Evolutionary conservation across 92 coral and sea anemone species (phyloP), one percentile per base, ranked within the genome.

Genomic region (Epizoanthus stellaris): DNA sequence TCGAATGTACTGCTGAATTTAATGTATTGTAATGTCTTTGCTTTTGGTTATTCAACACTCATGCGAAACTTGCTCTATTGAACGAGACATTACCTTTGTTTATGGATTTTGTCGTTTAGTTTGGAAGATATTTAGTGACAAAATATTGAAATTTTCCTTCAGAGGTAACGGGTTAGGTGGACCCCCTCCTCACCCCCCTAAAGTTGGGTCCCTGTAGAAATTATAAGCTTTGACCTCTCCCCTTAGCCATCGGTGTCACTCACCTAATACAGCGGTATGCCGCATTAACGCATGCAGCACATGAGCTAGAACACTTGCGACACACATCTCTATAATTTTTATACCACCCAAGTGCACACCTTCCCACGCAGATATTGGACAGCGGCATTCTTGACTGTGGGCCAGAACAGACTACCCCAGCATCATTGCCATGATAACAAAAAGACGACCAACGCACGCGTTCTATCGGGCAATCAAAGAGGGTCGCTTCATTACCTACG

Each of bases 371-470:
- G 68, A 30, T 65, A 73, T 92, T 92, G 82, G 90, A 87, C 11
- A 87, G 71, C 7, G 91, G 88, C 19, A 38, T 76, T 16, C 85
- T 87, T 0, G 72, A 63, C 71, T 82, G 86, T 6, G 95, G 98
- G 5, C 94, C 95, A 0, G 98, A 88, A 69, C 98, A 94, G 11
- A 73, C 54, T 6, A 94, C 98, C 40, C 98, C 98, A 1, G 93
- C 95, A 65, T 92, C 98, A 36, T 90, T 94, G 36, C 52, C 61
- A 80, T 94, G 98, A 86, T 87, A 94, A 71, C 98, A 94, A n/a
- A 82, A 87, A 34, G 92, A 82, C 53, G 83, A 81, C 88, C 92
- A 94, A 19, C 67, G 13, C 14, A 87, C 86, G 19, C 54, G 58
- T 21, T 42, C 70, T 17, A 52, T 68, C 8, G 92, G 94, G 73